Base-by-base conservation (phyloP, 2,888 invertebrate species). In the Pollenia griseotomentosa region DNA sequence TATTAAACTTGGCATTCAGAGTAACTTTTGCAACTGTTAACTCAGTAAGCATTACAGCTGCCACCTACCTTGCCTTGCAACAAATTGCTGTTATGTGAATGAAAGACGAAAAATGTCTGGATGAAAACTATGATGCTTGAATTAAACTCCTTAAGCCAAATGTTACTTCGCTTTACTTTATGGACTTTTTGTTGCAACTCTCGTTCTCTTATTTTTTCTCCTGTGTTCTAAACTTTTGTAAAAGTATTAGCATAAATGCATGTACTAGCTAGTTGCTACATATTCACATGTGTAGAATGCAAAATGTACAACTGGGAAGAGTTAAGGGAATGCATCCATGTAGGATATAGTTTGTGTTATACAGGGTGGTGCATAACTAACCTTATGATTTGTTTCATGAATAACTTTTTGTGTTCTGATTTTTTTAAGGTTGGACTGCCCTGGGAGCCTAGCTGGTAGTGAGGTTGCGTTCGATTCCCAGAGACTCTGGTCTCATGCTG, bases 61-160 rank as follows among this genome's bases (percentile, higher is more conserved):
- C 68, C 68, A 68, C 51, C 82, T 16, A 68, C 51, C 23, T 42
- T 14, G 51, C 10, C 42, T 59, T 61, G 42, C 57, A 16, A 16
- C 74, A 61, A 44, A 61, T 70, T 40, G 44, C 63, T 53, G 23
- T 51, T 11, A 48, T 7, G 51, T n/a, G 33, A 71, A 19, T 73
- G 33, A 33, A 33, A 33, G 10, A 63, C 46, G n/a, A 23, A 48
- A 59, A 59, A 46, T 33, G 48, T 70, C 46, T 46, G 23, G 9
- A 16, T 33, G 33, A 59, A 78, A 82, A 83, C 73, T 81, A 19
- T 73, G 53, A 77, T 84, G 77, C 42, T 73, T 48, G 51, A 78
- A 68, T 46, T 84, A 82, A 87, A 84, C 81, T 87, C 19, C 78
- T 87, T 84, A 82, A 84, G 74, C 84, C 78, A 78, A 84, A 84